phyloP scores from a whole-genome alignment of 2,113 vertebrate genomes.

The Lanius ludovicianus region DNA sequence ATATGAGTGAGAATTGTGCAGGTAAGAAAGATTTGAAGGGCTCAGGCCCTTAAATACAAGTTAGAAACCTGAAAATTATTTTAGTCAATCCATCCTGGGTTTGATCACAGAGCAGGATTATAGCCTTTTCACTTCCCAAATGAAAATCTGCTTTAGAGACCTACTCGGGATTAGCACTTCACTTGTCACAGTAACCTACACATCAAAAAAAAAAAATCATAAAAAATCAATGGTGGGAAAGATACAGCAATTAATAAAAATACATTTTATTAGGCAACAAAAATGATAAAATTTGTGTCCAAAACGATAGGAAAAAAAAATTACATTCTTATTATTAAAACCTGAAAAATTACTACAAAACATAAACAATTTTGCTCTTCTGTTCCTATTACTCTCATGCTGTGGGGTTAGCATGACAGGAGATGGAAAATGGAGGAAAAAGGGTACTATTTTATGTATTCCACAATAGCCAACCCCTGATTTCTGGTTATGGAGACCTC shows the following conservation, averaged over 20 bases:
- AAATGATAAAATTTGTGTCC: not conserved
- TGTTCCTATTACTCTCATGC: not conserved
- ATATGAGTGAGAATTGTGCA: not conserved
- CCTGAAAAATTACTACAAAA: not conserved
- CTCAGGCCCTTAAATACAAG: not conserved
- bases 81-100: not conserved
- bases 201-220: not conserved
- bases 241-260: not conserved
- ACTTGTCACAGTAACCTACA: not conserved
- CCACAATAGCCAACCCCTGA: not conserved
- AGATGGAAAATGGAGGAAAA: not conserved
- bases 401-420: not conserved
- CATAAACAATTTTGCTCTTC: not conserved
- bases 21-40: not conserved
- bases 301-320: not conserved
- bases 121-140: not conserved
- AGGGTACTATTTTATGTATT: not conserved
- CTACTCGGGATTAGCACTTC: not conserved
- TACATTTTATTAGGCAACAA: not conserved
- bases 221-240: accelerated
- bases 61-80: not conserved
- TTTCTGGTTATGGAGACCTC: not conserved
- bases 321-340: not conserved
- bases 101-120: not conserved
- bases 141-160: not conserved